A percentile compares a stretch with the other conserved stretches of the same genome.
Conservation (phyloP, 2,113 vertebrate genomes). For the Pao palembangensis region DNA sequence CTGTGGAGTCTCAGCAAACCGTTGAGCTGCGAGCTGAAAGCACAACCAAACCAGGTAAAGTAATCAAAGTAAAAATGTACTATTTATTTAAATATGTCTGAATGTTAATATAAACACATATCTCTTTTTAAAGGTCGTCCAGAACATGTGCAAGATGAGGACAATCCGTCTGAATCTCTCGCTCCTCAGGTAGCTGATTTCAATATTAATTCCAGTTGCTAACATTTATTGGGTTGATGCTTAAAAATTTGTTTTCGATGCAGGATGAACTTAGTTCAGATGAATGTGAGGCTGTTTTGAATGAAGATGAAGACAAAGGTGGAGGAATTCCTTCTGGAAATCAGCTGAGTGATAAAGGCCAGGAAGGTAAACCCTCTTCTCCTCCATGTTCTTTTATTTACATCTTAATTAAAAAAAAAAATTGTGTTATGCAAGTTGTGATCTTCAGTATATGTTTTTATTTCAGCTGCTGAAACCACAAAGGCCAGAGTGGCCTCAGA, state of each 20-base stretch:
- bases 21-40: conserved; percentile 4
- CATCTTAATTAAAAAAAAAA: background rate
- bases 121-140: conserved; percentile 28
- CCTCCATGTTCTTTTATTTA: background rate
- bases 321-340: conserved; percentile 17
- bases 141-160: conserved; percentile 9
- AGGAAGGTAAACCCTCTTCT: conserved; percentile 28
- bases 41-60: conserved; percentile 40
- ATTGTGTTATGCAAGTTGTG: background rate
- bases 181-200: conserved; percentile 40
- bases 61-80: too few species aligned
- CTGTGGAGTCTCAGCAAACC: background rate
- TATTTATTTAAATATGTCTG: background rate
- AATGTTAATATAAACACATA: background rate
- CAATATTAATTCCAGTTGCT: too few species aligned
- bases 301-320: conserved; percentile 15
- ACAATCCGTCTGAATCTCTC: background rate
- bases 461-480: conserved; percentile 26
- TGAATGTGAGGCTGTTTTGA: conserved; percentile 3
- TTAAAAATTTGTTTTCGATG: background rate
- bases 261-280: conserved; percentile 18
- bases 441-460: background rate
- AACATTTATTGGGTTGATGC: background rate
- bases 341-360: background rate
- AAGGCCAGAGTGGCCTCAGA: conserved; percentile 1